phyloP scores from a whole-genome alignment of 2,888 invertebrate genomes.

The Parelbella ahira region DNA sequence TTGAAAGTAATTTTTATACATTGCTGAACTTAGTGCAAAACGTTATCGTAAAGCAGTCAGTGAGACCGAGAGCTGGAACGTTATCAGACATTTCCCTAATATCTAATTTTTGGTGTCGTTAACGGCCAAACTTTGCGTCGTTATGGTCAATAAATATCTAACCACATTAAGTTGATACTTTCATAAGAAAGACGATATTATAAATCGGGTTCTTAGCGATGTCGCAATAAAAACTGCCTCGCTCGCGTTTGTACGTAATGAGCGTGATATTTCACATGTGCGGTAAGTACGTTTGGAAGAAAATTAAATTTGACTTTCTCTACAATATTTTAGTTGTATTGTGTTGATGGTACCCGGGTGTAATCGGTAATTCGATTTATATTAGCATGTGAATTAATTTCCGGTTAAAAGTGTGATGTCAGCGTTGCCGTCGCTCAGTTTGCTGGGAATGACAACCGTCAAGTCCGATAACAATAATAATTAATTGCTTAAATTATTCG shows the following conservation, averaged over 20 bases:
- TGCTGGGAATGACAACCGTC: no score
- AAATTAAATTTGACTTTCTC: no score
- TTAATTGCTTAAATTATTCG: no score
- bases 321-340: no score
- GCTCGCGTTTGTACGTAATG: conserved; percentile 11
- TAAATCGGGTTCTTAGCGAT: conserved; percentile 25
- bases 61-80: conserved; percentile 12
- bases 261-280: conserved; percentile 6
- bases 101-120: conserved; percentile 49
- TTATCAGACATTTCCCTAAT: conserved; percentile 39
- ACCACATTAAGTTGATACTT: conserved; percentile 34
- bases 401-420: no score
- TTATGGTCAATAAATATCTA: conserved; percentile 50
- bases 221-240: conserved; percentile 15
- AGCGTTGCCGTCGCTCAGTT: no score
- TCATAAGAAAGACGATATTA: conserved; percentile 27
- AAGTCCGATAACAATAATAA: no score
- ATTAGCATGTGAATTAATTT: no score
- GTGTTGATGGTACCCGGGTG: no score
- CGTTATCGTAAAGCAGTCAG: conserved; percentile 13
- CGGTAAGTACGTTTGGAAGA: conserved; percentile 1
- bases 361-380: no score
- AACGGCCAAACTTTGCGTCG: conserved; percentile 47
- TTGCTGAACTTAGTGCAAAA: conserved; percentile 11
- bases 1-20: conserved; percentile 7